Conservation (phyloP, 2,888 invertebrate species). For the Plebejus melissa region DNA sequence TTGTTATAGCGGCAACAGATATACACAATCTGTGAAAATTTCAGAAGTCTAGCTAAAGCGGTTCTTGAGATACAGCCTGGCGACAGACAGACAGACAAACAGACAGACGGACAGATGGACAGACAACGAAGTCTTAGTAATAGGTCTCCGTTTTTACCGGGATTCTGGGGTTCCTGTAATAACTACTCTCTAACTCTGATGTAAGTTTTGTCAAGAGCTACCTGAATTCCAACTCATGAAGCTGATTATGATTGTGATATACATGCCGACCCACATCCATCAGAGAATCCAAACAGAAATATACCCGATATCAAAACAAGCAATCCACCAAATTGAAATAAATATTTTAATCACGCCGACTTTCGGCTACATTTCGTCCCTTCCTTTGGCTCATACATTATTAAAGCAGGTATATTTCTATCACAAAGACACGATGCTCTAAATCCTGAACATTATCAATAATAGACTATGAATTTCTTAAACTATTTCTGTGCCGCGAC, state of each 20-base stretch:
- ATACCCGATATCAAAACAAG: neutral
- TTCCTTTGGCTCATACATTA: slow-evolving; percentile 29
- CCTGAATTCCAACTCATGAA: no score
- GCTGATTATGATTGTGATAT: neutral
- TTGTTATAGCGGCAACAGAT: no score
- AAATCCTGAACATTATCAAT: slow-evolving; percentile 59
- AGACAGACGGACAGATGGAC: no score
- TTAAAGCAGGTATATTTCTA: slow-evolving; percentile 40
- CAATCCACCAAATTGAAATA: slow-evolving; percentile 9
- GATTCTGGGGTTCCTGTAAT: no score
- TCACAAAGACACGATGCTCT: slow-evolving; percentile 52
- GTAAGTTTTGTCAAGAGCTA: no score
- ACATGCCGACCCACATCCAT: neutral
- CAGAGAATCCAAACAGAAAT: neutral
- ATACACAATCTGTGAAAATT: no score
- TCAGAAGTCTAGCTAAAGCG: no score
- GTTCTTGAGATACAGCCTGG: no score
- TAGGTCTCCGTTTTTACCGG: no score
- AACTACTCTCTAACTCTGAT: no score
- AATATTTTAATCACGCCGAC: slow-evolving; percentile 11
- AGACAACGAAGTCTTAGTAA: no score
- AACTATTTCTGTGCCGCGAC: slow-evolving; percentile 61
- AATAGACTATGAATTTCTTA: slow-evolving; percentile 67
- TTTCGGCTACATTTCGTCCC: slow-evolving; percentile 9
- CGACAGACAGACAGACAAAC: no score